Percentiles rank a stretch among this genome's conserved stretches.
These are phyloP conservation scores for Phasianus colchicus DNA, from an alignment of 2,113 vertebrate genomes.

Conservation along the genomic window DNA sequence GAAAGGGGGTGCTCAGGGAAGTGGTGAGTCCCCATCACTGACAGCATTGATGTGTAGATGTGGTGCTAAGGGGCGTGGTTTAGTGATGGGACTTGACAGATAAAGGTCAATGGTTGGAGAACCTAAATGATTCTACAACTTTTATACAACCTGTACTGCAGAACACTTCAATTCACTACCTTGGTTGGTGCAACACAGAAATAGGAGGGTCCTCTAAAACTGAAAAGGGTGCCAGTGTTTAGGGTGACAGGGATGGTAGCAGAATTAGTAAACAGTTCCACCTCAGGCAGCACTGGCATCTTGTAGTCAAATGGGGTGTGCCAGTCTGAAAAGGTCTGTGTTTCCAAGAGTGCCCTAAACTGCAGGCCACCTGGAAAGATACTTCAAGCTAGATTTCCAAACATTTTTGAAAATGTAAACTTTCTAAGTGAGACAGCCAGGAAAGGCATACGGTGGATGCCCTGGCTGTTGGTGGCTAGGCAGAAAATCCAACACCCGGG, in stretches of 20 bases:
- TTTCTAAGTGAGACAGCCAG: background rate
- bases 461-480: background rate
- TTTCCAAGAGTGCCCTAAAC: background rate
- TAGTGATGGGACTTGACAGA: background rate
- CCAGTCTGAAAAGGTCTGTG: background rate
- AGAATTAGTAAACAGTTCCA: background rate
- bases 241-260: too few species aligned
- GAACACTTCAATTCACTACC: background rate
- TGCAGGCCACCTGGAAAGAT: background rate
- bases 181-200: background rate
- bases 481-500: background rate
- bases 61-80: background rate
- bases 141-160: background rate
- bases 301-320: background rate
- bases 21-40: background rate
- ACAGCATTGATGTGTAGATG: too few species aligned
- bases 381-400: background rate
- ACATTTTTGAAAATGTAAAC: background rate
- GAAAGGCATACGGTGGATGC: background rate
- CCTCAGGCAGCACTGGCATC: background rate
- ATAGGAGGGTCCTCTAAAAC: background rate
- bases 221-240: too few species aligned
- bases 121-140: background rate
- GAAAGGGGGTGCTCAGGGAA: background rate
- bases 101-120: background rate